phyloP scores from a whole-genome alignment of 2,113 vertebrate species.

The Scatophagus argus region DNA sequence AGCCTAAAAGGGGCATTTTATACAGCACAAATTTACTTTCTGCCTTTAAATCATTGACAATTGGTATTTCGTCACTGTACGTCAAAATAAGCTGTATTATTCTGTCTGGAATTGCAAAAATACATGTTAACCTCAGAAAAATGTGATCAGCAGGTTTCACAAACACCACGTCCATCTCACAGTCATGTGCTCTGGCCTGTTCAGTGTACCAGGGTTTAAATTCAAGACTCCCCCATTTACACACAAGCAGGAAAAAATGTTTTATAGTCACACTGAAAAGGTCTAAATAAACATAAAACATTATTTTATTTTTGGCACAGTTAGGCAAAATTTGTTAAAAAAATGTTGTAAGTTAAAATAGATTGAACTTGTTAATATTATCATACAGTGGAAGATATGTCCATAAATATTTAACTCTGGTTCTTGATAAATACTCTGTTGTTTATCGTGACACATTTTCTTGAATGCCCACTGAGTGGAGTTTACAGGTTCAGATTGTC shows the following conservation, averaged over 20 bases:
- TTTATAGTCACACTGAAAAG: slow-evolving; percentile 3
- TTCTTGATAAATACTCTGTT: background rate
- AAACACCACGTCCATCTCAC: slow-evolving; percentile 42
- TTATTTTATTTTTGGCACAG: background rate
- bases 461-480: slow-evolving; percentile 4
- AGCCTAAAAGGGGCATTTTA: background rate
- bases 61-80: background rate
- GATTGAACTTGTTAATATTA: background rate
- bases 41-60: background rate
- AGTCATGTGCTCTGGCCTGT: slow-evolving; percentile 58
- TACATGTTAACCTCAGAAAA: slow-evolving; percentile 45
- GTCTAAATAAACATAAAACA: background rate
- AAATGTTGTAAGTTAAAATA: background rate
- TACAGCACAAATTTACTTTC: background rate
- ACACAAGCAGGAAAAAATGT: background rate
- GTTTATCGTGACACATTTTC: slow-evolving; percentile 8
- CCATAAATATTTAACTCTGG: background rate
- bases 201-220: slow-evolving; percentile 29
- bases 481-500: slow-evolving; percentile 14
- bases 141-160: slow-evolving; percentile 59
- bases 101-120: slow-evolving; percentile 45
- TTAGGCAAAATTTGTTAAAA: background rate
- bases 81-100: slow-evolving; percentile 10
- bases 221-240: slow-evolving; percentile 1
- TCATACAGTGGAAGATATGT: background rate